Conservation (phyloP, 2,113 vertebrate genomes). For the Hylia prasina region DNA sequence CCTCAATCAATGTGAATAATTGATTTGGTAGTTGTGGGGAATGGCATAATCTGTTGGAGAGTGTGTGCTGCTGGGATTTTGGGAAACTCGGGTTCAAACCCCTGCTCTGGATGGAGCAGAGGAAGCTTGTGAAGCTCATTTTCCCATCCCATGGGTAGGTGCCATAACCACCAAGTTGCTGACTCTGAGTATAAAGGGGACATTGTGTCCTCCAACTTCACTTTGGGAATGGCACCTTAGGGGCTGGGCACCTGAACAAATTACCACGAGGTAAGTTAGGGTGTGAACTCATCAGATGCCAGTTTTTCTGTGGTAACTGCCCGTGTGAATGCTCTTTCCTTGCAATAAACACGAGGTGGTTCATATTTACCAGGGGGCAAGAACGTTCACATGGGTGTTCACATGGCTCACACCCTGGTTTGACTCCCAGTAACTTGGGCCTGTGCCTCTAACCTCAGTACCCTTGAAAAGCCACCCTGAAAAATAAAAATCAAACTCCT, state of each 20-base stretch:
- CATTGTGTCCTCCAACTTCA: not conserved
- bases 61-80: not conserved
- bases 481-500: not conserved
- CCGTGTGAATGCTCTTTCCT: conserved; percentile 46
- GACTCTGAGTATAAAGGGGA: conserved; percentile 28
- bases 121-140: not conserved
- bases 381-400: conserved; percentile 22
- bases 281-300: conserved; percentile 53
- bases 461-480: not conserved
- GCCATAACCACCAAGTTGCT: conserved; percentile 36
- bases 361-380: conserved; percentile 33
- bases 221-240: conserved; percentile 51
- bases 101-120: not conserved
- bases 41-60: not conserved
- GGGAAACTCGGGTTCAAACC: not conserved
- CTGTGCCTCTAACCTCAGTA: conserved; percentile 9
- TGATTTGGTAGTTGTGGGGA: not conserved
- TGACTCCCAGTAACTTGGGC: conserved; percentile 24
- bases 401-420: conserved; percentile 36
- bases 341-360: conserved; percentile 29
- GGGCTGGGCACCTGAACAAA: conserved; percentile 57
- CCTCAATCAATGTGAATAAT: not conserved
- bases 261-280: conserved; percentile 45
- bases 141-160: not conserved
- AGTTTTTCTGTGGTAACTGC: conserved; percentile 60